These are phyloP conservation scores for Chironex yamaguchii DNA, from an alignment of 30 jellyfish, hydroid and myxozoan species.

Conservation along the genomic window DNA sequence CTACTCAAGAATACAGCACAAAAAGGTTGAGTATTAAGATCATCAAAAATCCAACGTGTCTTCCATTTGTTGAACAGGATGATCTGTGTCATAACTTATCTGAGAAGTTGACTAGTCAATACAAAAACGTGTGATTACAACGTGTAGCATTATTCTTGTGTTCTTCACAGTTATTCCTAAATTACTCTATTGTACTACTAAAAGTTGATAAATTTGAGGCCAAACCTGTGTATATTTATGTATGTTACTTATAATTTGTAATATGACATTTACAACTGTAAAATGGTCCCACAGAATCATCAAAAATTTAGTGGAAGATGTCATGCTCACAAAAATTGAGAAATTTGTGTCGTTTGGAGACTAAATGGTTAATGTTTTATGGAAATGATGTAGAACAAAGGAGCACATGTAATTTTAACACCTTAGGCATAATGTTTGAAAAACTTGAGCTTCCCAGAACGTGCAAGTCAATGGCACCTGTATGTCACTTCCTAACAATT, in stretches of 20 bases:
- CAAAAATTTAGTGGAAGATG: neutral
- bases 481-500: neutral
- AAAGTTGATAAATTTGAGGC: neutral
- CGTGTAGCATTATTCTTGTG: neutral
- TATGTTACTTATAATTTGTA: no score
- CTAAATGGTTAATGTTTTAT: conserved; percentile 73
- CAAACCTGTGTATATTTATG: neutral
- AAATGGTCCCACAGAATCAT: neutral
- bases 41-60: neutral
- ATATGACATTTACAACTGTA: neutral
- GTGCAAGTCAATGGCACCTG: neutral
- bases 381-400: conserved; percentile 85
- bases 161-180: conserved; percentile 79
- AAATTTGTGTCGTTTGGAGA: neutral
- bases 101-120: neutral
- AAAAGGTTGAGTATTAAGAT: neutral
- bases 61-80: neutral
- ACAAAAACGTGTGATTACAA: neutral
- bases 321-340: neutral
- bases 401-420: conserved; percentile 92
- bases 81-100: neutral
- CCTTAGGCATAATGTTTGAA: neutral
- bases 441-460: neutral
- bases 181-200: conserved; percentile 69
- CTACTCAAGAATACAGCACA: neutral